Conservation (phyloP, 2,888 invertebrate species). For the Metellina segmentata region DNA sequence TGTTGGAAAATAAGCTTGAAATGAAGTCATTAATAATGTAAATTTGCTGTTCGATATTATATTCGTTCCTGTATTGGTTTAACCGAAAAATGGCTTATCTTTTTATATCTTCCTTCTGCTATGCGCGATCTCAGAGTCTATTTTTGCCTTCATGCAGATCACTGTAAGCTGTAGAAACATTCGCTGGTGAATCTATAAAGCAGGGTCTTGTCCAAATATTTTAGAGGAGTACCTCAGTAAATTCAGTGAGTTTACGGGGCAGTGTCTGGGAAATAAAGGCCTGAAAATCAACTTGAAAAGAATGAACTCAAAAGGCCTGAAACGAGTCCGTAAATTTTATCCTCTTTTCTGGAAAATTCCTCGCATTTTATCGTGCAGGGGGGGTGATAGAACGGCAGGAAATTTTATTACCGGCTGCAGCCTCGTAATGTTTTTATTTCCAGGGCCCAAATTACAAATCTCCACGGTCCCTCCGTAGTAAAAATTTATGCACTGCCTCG, state of each 20-base stretch:
- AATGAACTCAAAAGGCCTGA: constrained; percentile 18
- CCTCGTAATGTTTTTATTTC: constrained; percentile 69
- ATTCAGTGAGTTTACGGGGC: neutral
- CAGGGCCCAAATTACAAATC: constrained; percentile 53
- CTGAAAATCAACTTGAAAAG: constrained; percentile 10
- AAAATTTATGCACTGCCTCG: constrained; percentile 58
- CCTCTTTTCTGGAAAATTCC: constrained; percentile 43
- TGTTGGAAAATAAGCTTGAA: neutral
- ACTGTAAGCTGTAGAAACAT: neutral
- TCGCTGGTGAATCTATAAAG: neutral
- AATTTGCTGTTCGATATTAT: no score
- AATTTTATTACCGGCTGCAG: constrained; percentile 58
- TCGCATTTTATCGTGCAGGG: constrained; percentile 26
- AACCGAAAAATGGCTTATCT: no score
- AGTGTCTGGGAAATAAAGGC: neutral
- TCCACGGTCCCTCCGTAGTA: constrained; percentile 37
- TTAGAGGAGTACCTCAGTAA: neutral
- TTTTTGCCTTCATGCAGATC: no score
- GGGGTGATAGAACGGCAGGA: constrained; percentile 2
- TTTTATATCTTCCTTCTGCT: no score
- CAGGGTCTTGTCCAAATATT: neutral
- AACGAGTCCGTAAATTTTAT: constrained; percentile 32
- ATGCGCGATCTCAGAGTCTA: no score
- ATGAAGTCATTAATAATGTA: no score
- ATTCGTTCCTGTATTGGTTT: no score